Evolutionary conservation across 2,888 invertebrate species (phyloP), one percentile per base, ranked within the genome.

Genomic region (Cyclophora albipunctata): DNA sequence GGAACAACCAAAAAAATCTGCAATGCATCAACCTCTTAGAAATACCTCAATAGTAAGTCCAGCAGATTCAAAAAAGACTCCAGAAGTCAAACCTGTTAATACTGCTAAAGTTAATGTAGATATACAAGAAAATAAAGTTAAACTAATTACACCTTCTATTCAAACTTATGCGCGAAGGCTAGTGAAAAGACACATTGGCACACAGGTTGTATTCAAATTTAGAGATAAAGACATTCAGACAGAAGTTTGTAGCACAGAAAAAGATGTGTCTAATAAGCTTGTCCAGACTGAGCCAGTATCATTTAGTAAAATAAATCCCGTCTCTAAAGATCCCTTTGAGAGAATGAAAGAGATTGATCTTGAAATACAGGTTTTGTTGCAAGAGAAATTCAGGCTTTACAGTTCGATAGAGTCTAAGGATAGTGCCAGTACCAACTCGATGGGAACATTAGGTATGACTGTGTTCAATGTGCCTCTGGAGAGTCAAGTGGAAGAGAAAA

Each of bases 341-440:
- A 84, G 91, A 68, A 91, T 92, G 90, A 90, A 90, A 58, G 88
- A 91, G 66, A 91, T 91, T 51, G 91, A 92, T 62, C 67, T 90
- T 53, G 90, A 91, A 65, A 90, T 91, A 60, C 90, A 91, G 59
- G 81, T 81, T 42, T 69, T 91, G 45, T 71, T 91, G 57, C 87
- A 90, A 64, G 91, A 91, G 64, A 91, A 91, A 63, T 89, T 91
- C 66, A 84, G 87, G 59, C 65, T 91, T 5, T 91, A 91, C 59
- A 86, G 83, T 61, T 84, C 88, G 53, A 63, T 91, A 51, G 87
- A 90, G 61, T 77, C 72, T 46, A 85, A 76, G 55, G 72, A 75
- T 47, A 51, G 73, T 7, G 66, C 63, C 51, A 49, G 49, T 37
- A 35, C 58, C 69, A 50, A 75, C 64, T 68, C 73, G 42, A 72